These are phyloP conservation scores for Nephrotoma flavescens DNA, from an alignment of 2,888 invertebrate species.

Conservation along the genomic window DNA sequence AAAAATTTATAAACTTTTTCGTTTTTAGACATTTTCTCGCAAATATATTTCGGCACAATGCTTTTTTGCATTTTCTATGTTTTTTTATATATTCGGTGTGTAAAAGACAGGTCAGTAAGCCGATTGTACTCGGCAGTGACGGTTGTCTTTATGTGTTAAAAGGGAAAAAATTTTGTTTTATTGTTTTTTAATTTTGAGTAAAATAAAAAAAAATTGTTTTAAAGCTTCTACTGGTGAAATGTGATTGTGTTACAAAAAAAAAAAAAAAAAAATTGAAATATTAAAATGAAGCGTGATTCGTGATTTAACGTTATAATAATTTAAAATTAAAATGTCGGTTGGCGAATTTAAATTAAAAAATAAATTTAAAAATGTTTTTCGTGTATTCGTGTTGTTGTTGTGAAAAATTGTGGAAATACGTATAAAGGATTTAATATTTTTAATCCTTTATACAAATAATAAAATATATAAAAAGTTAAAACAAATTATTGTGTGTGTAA, in stretches of 20 bases:
- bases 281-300: background rate
- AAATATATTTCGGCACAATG: background rate
- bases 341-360: background rate
- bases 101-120: constrained; percentile 2
- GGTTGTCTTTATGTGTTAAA: background rate
- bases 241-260: background rate
- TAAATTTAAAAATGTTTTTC: background rate
- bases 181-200: background rate
- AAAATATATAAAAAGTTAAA: background rate
- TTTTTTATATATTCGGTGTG: background rate
- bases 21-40: background rate
- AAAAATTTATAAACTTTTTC: background rate
- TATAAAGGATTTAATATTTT: background rate
- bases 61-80: background rate
- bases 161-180: background rate
- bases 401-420: background rate
- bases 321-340: background rate
- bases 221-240: background rate
- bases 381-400: background rate
- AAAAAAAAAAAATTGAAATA: background rate
- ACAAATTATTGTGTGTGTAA: background rate
- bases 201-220: background rate
- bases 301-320: background rate
- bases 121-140: background rate
- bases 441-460: background rate